A percentile compares a stretch with the other conserved stretches of the same genome.
Evolutionary conservation across 2,888 invertebrate species (phyloP).

Genomic region (Apoda limacodes): DNA sequence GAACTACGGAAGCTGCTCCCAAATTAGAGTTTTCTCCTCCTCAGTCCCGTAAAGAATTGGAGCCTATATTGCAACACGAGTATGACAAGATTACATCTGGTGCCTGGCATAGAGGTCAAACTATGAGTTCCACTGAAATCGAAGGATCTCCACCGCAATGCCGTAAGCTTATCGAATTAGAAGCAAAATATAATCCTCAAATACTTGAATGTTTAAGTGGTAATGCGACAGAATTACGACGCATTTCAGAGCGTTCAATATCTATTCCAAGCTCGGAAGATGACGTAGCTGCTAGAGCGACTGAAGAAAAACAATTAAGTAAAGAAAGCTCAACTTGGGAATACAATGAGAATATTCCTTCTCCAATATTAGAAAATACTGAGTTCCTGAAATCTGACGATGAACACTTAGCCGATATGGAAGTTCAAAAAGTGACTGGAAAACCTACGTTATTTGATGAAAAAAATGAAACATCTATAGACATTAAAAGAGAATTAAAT

Average conservation of each 20-base stretch:
- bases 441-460: conserved; percentile 40
- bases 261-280: conserved; percentile 83
- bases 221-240: conserved; percentile 74
- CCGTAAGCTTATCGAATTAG: conserved; percentile 72
- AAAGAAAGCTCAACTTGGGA: conserved; percentile 71
- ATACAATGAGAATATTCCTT: conserved; percentile 74
- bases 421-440: conserved; percentile 68
- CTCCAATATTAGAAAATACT: conserved; percentile 71
- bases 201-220: conserved; percentile 73
- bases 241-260: conserved; percentile 80
- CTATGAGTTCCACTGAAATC: conserved; percentile 83
- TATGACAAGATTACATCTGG: conserved; percentile 77
- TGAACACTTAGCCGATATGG: conserved; percentile 65
- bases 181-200: conserved; percentile 74
- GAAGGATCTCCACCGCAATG: conserved; percentile 82
- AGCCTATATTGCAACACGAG: conserved; percentile 78
- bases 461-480: conserved; percentile 31
- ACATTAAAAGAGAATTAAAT: conserved; percentile 34
- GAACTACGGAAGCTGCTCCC: conserved; percentile 80
- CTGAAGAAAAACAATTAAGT: conserved; percentile 59
- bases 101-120: conserved; percentile 76
- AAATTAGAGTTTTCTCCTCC: conserved; percentile 81
- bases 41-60: conserved; percentile 80
- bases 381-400: conserved; percentile 72
- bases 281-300: conserved; percentile 71